Evolutionary conservation across 2,113 vertebrate species (phyloP), one percentile per base, ranked within the genome.

Genomic region (Elgaria multicarinata): DNA sequence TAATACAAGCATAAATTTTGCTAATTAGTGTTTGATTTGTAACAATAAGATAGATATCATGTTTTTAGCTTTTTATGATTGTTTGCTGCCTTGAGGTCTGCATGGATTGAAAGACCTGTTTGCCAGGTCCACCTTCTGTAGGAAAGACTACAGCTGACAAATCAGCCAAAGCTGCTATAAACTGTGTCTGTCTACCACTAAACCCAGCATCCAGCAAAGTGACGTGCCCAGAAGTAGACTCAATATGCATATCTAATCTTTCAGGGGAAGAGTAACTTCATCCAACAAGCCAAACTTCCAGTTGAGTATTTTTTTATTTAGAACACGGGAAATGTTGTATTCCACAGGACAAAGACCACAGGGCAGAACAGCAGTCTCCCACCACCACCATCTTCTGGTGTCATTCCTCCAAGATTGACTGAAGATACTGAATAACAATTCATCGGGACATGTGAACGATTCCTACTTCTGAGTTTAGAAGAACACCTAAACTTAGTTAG

Each of bases 401-500:
- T 72, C 31, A 33, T 6, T 39, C 46, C 71, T 36, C 16, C 71
- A 72, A 6, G 16, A 72, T 36, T 14, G 33, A 72, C 71, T 72
- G 71, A 16, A 36, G 14, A n/a, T 18, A 72, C 33, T 36, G 9
- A 33, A 69, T 28, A 79, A 53, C 46, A 78, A 26, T 77, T 53
- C 44, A 81, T n/a, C 78, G 36, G 53, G 6, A 81, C 2, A 58
- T 31, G 14, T 13, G 33, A 12, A 81, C 58, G 53, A 81, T 36
- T 64, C 36, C 53, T 36, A 39, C 20, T 81, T 81, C n/a, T 22
- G 16, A 20, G 6, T 13, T 58, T 76, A 31, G 76, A 13, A 62
- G 79, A 55, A 39, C n/a, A 81, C 7, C 36, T 39, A 39, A 36
- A 36, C 36, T 81, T 83, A 94, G 93, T 88, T 74, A 18, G 66